Conservation (phyloP, 1,140 invertebrate genomes). For the Drosophila sechellia region DNA sequence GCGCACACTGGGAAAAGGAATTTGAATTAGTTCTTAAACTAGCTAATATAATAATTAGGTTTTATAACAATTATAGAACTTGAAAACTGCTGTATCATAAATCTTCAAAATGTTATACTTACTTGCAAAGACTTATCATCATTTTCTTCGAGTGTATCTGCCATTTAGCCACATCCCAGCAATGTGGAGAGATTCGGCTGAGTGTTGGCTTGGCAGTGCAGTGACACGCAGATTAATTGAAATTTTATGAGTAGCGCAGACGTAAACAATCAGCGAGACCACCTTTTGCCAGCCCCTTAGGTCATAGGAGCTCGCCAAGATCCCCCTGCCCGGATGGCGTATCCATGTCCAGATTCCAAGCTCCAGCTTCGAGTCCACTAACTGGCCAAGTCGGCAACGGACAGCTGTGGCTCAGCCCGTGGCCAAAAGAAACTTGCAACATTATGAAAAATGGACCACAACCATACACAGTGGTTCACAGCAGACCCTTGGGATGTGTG, state of each 20-base stretch:
- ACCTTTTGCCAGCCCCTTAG: constrained; percentile 81
- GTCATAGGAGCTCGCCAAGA: constrained; percentile 60
- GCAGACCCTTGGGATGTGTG: background rate
- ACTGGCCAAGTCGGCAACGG: constrained; percentile 25
- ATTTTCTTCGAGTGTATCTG: constrained; percentile 3
- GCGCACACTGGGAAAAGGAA: constrained; percentile 1
- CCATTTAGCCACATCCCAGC: constrained; percentile 33
- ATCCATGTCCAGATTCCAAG: constrained; percentile 1
- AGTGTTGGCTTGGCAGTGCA: constrained; percentile 33
- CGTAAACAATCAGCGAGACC: constrained; percentile 81
- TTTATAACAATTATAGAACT: no score
- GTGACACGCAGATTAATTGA: constrained; percentile 82
- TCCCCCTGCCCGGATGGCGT: constrained; percentile 35
- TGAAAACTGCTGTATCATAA: no score
- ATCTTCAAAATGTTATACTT: no score
- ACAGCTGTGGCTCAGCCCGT: constrained; percentile 50
- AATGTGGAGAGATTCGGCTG: no score
- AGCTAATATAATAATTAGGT: no score
- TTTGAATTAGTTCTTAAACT: no score
- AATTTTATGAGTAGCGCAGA: constrained; percentile 83
- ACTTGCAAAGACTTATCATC: no score
- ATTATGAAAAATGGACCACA: constrained; percentile 62
- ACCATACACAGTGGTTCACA: constrained; percentile 50
- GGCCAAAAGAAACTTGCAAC: constrained; percentile 41
- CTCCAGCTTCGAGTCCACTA: constrained; percentile 10